phyloP scores from a whole-genome alignment of 2,797 vertebrate species.

The Tangara arthus region DNA sequence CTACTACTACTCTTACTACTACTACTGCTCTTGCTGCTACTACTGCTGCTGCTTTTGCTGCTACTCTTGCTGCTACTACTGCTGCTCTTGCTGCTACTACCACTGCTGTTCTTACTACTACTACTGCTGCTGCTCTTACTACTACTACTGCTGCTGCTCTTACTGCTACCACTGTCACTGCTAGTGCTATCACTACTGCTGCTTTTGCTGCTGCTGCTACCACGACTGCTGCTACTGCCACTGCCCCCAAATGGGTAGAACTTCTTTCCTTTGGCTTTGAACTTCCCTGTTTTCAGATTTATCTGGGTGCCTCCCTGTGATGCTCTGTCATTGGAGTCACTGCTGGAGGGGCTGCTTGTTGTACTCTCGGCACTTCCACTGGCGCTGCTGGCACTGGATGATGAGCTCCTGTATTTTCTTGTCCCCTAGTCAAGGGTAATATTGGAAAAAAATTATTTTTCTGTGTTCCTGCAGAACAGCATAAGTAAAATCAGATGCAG shows the following conservation, averaged over 20 bases:
- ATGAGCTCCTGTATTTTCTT: conserved; percentile 15
- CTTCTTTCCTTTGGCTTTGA: conserved; percentile 36
- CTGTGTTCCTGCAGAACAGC: background rate
- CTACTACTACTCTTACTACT: accelerated
- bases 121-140: accelerated
- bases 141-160: accelerated
- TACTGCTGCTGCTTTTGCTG: accelerated
- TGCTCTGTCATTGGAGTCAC: background rate
- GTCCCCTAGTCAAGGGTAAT: background rate
- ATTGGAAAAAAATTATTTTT: conserved; percentile 11
- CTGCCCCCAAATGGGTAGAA: conserved; percentile 52
- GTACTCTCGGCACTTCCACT: background rate
- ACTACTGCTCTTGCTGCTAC: accelerated
- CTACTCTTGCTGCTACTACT: background rate
- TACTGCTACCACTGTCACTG: accelerated
- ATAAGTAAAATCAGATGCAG: background rate
- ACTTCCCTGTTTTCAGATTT: background rate
- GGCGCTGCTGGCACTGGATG: background rate
- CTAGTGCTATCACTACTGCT: accelerated
- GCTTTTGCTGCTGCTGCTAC: accelerated
- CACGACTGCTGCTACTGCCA: accelerated
- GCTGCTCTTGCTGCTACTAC: accelerated
- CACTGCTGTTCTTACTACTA: accelerated
- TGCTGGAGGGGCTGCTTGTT: conserved; percentile 19
- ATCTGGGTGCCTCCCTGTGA: background rate